These are phyloP conservation scores for Parus major DNA, from an alignment of 2,113 vertebrate genomes.

Conservation along the genomic window DNA sequence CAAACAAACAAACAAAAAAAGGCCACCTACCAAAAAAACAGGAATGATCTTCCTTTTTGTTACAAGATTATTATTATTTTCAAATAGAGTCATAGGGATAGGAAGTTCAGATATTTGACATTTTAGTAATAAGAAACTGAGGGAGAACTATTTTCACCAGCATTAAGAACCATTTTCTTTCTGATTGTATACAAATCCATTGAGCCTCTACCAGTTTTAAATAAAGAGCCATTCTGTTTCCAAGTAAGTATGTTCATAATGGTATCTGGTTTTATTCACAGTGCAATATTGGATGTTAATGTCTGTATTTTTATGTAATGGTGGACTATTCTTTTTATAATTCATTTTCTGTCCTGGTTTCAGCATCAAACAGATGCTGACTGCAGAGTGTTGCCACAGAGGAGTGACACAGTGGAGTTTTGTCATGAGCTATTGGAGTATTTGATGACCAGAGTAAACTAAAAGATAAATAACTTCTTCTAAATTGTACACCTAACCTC, in stretches of 20 bases:
- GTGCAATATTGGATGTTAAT: background rate
- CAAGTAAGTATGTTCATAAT: background rate
- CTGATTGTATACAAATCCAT: background rate
- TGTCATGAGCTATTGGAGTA: background rate
- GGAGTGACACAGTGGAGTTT: background rate
- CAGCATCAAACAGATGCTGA: constrained; percentile 4
- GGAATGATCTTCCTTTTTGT: background rate
- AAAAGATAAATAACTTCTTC: background rate
- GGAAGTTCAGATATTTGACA: background rate
- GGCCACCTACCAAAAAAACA: too few species aligned
- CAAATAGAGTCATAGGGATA: background rate
- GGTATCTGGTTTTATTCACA: background rate
- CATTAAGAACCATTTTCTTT: background rate
- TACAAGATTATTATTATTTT: background rate
- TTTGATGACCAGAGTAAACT: background rate
- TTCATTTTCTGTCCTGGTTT: background rate
- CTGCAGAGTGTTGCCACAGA: background rate
- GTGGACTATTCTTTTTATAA: background rate
- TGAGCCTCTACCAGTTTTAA: background rate
- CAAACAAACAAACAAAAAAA: background rate
- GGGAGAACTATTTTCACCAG: background rate
- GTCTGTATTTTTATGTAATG: background rate
- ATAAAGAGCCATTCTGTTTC: background rate
- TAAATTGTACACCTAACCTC: background rate
- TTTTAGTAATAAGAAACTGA: background rate